These are phyloP conservation scores for Rhinophrynus dorsalis DNA, from an alignment of 2,797 vertebrate species.

Conservation along the genomic window DNA sequence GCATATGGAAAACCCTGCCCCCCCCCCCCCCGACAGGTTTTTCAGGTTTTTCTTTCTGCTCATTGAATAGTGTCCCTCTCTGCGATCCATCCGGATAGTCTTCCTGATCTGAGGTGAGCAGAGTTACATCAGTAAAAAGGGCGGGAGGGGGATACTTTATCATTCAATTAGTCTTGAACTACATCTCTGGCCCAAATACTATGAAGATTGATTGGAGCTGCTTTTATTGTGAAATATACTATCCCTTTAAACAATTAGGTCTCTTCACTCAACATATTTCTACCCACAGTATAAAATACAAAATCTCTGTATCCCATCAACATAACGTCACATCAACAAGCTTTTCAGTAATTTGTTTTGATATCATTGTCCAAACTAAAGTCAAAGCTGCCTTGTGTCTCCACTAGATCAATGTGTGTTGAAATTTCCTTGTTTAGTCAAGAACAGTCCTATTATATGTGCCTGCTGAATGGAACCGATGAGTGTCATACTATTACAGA, in stretches of 20 bases:
- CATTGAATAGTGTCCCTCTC: too few species aligned
- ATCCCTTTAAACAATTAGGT: constrained; percentile 20
- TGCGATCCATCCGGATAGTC: too few species aligned
- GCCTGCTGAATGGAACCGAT: constrained; percentile 53
- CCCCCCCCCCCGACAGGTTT: too few species aligned
- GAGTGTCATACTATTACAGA: constrained; percentile 51
- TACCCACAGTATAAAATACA: constrained; percentile 43
- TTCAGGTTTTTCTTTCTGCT: too few species aligned
- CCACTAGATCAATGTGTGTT: constrained; percentile 50
- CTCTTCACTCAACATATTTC: constrained; percentile 39
- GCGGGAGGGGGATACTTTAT: too few species aligned
- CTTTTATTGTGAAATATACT: too few species aligned
- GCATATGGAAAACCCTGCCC: too few species aligned
- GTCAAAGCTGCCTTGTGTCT: constrained; percentile 41
- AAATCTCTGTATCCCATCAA: constrained; percentile 17
- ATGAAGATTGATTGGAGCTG: too few species aligned
- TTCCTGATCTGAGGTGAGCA: too few species aligned
- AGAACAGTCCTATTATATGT: constrained; percentile 54
- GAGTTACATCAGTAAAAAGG: too few species aligned
- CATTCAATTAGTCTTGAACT: too few species aligned
- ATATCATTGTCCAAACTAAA: constrained; percentile 49
- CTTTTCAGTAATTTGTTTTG: constrained; percentile 53
- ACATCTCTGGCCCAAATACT: too few species aligned
- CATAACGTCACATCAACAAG: constrained; percentile 42
- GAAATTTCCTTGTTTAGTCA: constrained; percentile 51